Conservation (phyloP, 2,888 invertebrate genomes). For the Dorcus parallelipipedus region DNA sequence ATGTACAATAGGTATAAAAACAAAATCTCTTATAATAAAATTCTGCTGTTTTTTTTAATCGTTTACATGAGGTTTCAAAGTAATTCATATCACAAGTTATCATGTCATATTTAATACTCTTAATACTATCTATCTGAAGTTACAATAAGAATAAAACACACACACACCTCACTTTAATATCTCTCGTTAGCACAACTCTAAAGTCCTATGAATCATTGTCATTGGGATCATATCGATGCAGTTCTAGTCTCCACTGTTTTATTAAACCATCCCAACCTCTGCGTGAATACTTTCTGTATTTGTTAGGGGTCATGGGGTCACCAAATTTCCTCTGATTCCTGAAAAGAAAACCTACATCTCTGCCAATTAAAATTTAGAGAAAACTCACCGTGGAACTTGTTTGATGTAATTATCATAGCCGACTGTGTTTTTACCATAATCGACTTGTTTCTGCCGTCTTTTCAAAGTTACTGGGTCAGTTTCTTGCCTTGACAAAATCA, state of each 20-base stretch:
- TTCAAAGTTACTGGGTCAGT: slow-evolving; percentile 67
- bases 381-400: slow-evolving; percentile 67
- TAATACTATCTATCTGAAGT: too few relatives aligned
- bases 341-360: neutral
- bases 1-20: too few relatives aligned
- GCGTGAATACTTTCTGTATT: slow-evolving; percentile 81
- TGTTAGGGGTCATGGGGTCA: slow-evolving; percentile 89
- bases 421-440: slow-evolving; percentile 90
- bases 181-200: too few relatives aligned
- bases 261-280: slow-evolving; percentile 91
- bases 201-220: neutral
- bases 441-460: slow-evolving; percentile 88
- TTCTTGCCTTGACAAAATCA: slow-evolving; percentile 49
- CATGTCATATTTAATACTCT: too few relatives aligned
- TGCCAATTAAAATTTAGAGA: too few relatives aligned
- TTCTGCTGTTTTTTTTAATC: too few relatives aligned
- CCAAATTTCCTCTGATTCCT: slow-evolving; percentile 54
- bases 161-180: too few relatives aligned
- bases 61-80: too few relatives aligned
- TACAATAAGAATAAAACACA: too few relatives aligned
- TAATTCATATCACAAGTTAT: too few relatives aligned
- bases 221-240: slow-evolving; percentile 76
- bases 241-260: slow-evolving; percentile 78
- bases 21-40: too few relatives aligned
- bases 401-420: slow-evolving; percentile 76